These are phyloP conservation scores for Therioaphis trifolii DNA, from an alignment of 2,888 invertebrate genomes.

Conservation along the genomic window DNA sequence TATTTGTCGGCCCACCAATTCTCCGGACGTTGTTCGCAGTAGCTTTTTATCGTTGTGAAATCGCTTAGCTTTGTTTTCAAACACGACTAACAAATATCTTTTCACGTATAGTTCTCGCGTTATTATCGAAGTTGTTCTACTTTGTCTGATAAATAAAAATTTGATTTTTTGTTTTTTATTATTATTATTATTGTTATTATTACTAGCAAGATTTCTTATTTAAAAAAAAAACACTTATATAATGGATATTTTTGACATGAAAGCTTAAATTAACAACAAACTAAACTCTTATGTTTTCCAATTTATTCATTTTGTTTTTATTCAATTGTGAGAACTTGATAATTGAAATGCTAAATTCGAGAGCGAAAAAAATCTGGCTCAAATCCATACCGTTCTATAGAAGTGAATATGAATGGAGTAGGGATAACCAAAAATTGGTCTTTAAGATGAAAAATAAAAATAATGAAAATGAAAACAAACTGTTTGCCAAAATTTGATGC, in stretches of 20 bases:
- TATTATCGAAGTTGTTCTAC: neutral
- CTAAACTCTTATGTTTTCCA: too few species aligned
- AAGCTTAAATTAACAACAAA: too few species aligned
- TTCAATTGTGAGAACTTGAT: too few species aligned
- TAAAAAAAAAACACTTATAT: too few species aligned
- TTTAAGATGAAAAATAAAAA: constrained; percentile 26
- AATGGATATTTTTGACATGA: too few species aligned
- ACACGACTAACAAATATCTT: neutral
- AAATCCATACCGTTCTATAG: constrained; percentile 41
- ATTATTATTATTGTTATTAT: neutral
- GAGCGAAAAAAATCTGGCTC: constrained; percentile 38
- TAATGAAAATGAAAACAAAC: constrained; percentile 29
- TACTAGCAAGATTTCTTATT: too few species aligned
- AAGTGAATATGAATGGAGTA: constrained; percentile 12
- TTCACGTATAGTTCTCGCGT: neutral
- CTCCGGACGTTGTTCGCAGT: constrained; percentile 22
- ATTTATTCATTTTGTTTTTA: too few species aligned
- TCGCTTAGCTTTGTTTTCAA: constrained; percentile 40
- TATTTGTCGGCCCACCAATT: constrained; percentile 52
- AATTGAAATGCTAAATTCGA: too few species aligned
- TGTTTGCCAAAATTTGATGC: constrained; percentile 39
- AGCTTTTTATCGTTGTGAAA: constrained; percentile 48
- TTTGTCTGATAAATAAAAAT: neutral
- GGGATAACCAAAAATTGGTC: constrained; percentile 3
- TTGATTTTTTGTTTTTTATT: neutral